Percentiles rank a stretch among this genome's conserved stretches.
phyloP scores from a whole-genome alignment of 1,140 invertebrate genomes.

The Vanessa atalanta region DNA sequence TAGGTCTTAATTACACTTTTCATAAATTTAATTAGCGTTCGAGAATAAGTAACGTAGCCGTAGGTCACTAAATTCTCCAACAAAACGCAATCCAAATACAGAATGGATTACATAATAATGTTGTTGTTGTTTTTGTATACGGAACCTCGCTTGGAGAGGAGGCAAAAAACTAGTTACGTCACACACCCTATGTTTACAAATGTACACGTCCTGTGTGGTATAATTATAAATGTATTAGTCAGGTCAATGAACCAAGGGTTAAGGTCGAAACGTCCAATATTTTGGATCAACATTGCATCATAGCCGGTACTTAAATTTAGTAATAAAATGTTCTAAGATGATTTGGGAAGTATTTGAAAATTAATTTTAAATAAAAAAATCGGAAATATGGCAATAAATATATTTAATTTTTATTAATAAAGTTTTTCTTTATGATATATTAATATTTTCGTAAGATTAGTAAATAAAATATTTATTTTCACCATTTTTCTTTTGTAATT shows the following conservation, averaged over 20 bases:
- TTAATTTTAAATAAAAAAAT: too few relatives aligned
- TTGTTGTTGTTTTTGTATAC: constrained; percentile 22
- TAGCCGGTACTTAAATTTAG: neutral
- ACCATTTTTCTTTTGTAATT: too few relatives aligned
- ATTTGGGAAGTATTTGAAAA: too few relatives aligned
- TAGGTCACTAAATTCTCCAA: neutral
- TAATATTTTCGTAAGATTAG: too few relatives aligned
- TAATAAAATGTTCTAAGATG: too few relatives aligned
- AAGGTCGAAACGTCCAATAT: constrained; percentile 48
- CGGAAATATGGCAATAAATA: too few relatives aligned
- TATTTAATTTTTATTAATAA: too few relatives aligned
- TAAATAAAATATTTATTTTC: too few relatives aligned
- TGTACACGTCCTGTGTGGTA: constrained; percentile 49
- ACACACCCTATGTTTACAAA: constrained; percentile 64
- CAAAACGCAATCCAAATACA: neutral
- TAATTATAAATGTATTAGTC: constrained; percentile 75
- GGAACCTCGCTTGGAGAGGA: constrained; percentile 25
- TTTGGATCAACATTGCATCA: constrained; percentile 9
- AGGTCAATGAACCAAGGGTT: constrained; percentile 59
- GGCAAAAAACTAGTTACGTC: constrained; percentile 54
- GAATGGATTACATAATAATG: constrained; percentile 6
- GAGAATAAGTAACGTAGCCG: neutral
- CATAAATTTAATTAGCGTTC: too few relatives aligned
- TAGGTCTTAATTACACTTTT: too few relatives aligned
- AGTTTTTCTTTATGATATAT: too few relatives aligned